Evolutionary conservation across 2,113 vertebrate genomes (phyloP).

Genomic region (Syngnathus floridae): DNA sequence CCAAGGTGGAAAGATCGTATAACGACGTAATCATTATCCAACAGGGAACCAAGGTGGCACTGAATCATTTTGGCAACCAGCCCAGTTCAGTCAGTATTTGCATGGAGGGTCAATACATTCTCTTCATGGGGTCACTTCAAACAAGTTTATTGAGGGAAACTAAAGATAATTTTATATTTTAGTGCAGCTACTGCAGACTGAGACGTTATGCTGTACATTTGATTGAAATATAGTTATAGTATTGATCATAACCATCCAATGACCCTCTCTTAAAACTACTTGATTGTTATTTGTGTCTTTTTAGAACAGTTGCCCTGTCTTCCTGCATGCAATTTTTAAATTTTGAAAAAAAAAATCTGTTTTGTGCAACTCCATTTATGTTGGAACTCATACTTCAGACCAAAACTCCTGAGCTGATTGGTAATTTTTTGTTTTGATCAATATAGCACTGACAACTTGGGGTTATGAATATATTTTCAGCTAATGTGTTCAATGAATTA

Average conservation of each 20-base stretch:
- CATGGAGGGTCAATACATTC: constrained; percentile 29
- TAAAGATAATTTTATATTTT: constrained; percentile 11
- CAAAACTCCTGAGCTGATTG: background rate
- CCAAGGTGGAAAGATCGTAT: constrained; percentile 44
- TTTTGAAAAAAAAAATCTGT: no score
- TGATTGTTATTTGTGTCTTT: background rate
- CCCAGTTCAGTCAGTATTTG: constrained; percentile 42
- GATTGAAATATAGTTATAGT: background rate
- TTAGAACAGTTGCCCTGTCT: background rate
- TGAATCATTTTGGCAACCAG: constrained; percentile 54
- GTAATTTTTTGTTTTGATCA: no score
- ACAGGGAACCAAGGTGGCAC: constrained; percentile 43
- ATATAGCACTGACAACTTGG: no score
- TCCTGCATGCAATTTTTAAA: background rate
- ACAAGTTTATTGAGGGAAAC: constrained; percentile 15
- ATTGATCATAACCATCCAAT: background rate
- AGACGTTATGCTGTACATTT: background rate
- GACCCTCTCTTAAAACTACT: background rate
- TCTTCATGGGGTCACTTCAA: constrained; percentile 26
- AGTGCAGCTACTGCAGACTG: constrained; percentile 1
- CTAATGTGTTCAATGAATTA: background rate
- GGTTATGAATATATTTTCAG: background rate
- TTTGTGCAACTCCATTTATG: no score
- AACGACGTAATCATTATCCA: constrained; percentile 50
- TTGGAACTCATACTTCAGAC: background rate